Evolutionary conservation across 2,113 vertebrate species (phyloP).

Genomic region (Phodopus roborovskii): DNA sequence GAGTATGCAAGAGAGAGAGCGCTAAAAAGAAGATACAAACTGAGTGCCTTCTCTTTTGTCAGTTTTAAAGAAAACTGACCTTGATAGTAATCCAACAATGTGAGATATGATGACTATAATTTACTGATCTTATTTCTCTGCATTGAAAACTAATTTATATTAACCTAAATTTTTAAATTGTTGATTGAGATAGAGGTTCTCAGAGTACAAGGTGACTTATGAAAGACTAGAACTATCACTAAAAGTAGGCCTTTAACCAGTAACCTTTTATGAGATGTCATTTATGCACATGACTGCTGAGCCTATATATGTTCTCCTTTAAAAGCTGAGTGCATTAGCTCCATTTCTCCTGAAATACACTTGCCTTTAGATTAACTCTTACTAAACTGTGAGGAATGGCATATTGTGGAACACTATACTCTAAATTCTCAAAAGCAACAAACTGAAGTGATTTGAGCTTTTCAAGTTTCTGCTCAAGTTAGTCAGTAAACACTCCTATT

Average conservation of each 20-base stretch:
- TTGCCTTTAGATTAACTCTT: constrained; percentile 62
- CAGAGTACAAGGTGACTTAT: background rate
- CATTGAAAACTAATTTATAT: background rate
- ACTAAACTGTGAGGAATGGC: constrained; percentile 74
- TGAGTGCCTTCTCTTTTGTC: background rate
- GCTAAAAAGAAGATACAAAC: background rate
- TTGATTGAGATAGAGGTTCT: background rate
- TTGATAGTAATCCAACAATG: background rate
- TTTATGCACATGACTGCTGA: background rate
- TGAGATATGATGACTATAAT: background rate
- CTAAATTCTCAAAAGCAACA: constrained; percentile 36
- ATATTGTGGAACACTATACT: constrained; percentile 68
- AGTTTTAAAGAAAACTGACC: background rate
- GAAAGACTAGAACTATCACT: background rate
- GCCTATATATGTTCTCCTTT: background rate
- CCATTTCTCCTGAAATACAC: constrained; percentile 40
- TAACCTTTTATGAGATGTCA: background rate
- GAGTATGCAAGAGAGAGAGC: background rate
- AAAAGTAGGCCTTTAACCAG: background rate
- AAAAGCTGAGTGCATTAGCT: background rate
- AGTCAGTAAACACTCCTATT: background rate
- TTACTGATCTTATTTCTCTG: background rate
- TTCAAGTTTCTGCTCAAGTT: background rate
- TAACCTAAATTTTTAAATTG: background rate
- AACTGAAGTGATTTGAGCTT: constrained; percentile 61